Conservation (phyloP, 92 coral and sea anemone genomes). For the Parazoanthus swiftii region DNA sequence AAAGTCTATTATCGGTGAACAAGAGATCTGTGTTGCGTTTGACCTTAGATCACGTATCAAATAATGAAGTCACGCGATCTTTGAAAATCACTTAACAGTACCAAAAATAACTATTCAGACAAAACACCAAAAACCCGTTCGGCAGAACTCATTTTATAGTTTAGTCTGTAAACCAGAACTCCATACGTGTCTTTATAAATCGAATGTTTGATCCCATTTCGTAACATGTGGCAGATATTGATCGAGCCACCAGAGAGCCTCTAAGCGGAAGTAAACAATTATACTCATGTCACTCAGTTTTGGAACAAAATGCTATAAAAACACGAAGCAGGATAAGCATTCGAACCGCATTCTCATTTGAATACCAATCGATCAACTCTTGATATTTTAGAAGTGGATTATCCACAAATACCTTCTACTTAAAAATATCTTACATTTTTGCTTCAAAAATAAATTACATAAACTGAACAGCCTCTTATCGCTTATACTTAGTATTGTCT, state of each 20-base stretch:
- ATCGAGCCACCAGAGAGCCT: neutral
- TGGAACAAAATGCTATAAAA: neutral
- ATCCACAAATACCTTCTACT: slow-evolving; percentile 1
- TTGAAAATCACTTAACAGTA: neutral
- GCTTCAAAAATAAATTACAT: no score
- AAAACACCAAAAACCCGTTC: no score
- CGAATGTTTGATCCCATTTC: neutral
- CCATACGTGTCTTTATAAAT: no score
- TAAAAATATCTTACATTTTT: slow-evolving; percentile 18
- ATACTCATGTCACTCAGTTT: neutral
- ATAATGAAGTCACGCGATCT: neutral
- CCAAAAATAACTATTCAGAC: no score
- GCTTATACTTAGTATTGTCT: no score
- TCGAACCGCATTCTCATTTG: neutral
- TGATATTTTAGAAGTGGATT: slow-evolving; percentile 22
- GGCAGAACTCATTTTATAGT: neutral
- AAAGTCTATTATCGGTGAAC: neutral
- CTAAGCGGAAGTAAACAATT: neutral
- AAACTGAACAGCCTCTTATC: neutral
- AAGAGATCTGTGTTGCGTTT: neutral
- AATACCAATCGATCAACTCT: slow-evolving; percentile 27
- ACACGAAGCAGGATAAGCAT: no score
- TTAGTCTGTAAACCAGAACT: neutral
- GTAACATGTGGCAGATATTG: neutral
- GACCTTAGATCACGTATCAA: neutral